phyloP scores from a whole-genome alignment of 2,888 invertebrate species.

The Aelia acuminata region DNA sequence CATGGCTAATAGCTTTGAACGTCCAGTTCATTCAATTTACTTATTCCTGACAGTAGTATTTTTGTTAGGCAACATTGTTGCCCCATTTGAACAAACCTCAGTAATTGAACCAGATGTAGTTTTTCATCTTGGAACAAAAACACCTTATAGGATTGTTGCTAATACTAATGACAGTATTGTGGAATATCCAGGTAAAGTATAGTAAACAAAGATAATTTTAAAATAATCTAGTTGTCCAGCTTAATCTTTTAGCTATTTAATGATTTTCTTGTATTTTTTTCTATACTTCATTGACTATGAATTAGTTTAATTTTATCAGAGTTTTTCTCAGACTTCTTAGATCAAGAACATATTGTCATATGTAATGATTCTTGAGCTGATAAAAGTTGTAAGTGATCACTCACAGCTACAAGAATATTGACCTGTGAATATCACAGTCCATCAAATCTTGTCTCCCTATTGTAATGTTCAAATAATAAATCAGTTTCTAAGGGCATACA shows the following conservation, averaged over 20 bases:
- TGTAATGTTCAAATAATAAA: too few species aligned
- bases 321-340: too few species aligned
- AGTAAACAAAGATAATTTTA: too few species aligned
- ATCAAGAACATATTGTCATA: background rate
- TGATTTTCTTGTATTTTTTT: too few species aligned
- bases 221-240: too few species aligned
- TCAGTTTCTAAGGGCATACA: too few species aligned
- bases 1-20: background rate
- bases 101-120: constrained; percentile 29
- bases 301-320: too few species aligned
- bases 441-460: too few species aligned
- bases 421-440: background rate
- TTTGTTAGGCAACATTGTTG: background rate
- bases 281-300: too few species aligned
- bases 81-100: background rate
- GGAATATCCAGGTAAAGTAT: constrained; percentile 53
- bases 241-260: too few species aligned
- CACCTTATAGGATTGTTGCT: constrained; percentile 80
- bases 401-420: background rate
- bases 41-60: background rate
- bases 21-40: background rate
- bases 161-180: constrained; percentile 74
- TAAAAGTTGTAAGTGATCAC: background rate
- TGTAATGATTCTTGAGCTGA: background rate
- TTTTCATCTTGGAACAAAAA: constrained; percentile 76